Percentiles rank a stretch among this genome's conserved stretches.
These are phyloP conservation scores for Drosophila suboccidentalis DNA, from an alignment of 2,888 invertebrate species.

Conservation along the genomic window DNA sequence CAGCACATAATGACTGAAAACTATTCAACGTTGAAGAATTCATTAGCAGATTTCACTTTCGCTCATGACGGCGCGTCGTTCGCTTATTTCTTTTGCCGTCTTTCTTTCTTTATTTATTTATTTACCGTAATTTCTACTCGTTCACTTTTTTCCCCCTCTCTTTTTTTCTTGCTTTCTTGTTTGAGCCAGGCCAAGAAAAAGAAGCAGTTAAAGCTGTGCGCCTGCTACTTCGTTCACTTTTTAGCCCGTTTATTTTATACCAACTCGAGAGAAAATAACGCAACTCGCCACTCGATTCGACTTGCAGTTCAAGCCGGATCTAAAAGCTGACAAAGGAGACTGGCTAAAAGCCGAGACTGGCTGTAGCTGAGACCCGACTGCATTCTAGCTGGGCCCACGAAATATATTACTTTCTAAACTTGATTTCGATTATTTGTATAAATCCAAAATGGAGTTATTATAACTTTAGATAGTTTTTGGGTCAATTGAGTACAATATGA, in stretches of 20 bases:
- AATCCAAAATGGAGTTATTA: not conserved
- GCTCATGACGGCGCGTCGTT: conserved; percentile 79
- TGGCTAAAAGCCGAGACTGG: not conserved
- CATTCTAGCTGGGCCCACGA: conserved; percentile 55
- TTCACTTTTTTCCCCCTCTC: conserved; percentile 62
- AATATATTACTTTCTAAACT: conserved; percentile 65
- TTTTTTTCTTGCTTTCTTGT: conserved; percentile 43
- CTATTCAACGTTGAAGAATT: conserved; percentile 84
- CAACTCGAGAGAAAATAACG: conserved; percentile 60
- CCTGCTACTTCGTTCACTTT: conserved; percentile 49
- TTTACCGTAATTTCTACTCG: conserved; percentile 82
- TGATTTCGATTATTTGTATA: conserved; percentile 34
- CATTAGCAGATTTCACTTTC: conserved; percentile 85
- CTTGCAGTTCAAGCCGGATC: conserved; percentile 64
- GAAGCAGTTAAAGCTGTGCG: conserved; percentile 49
- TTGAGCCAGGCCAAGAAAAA: conserved; percentile 57
- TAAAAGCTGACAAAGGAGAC: conserved; percentile 36
- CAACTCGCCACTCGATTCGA: not conserved
- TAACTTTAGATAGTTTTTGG: not conserved
- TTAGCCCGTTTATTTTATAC: conserved; percentile 28
- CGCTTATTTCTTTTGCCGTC: conserved; percentile 66
- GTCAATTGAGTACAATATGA: not conserved
- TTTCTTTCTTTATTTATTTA: conserved; percentile 63
- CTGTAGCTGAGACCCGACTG: conserved; percentile 13
- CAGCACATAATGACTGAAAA: conserved; percentile 80